These are phyloP conservation scores for Neoascia interrupta DNA, from an alignment of 2,888 invertebrate genomes.

Conservation along the genomic window DNA sequence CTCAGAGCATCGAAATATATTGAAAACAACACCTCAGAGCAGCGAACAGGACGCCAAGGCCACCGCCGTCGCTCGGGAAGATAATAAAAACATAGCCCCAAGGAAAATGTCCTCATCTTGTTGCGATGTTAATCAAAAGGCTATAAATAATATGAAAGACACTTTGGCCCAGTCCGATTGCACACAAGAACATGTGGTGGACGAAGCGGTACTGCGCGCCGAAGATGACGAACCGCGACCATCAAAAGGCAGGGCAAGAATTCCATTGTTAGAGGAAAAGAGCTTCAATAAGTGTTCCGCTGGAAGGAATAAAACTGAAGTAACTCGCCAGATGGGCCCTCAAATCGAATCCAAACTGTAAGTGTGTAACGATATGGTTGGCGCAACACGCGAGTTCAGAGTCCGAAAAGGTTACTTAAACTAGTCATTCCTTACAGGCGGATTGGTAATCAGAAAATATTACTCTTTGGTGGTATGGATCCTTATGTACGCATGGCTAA, in stretches of 20 bases:
- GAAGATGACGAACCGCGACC: not conserved
- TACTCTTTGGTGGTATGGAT: slow-evolving; percentile 86
- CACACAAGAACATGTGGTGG: slow-evolving; percentile 34
- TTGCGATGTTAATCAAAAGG: slow-evolving; percentile 55
- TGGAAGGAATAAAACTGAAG: not conserved
- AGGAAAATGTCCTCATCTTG: slow-evolving; percentile 42
- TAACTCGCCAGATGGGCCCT: slow-evolving; percentile 16
- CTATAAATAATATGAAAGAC: slow-evolving; percentile 58
- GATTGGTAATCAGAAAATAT: slow-evolving; percentile 74
- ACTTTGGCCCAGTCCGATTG: slow-evolving; percentile 49
- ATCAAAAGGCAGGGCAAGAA: not conserved
- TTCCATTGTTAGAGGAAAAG: not conserved
- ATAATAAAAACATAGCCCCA: slow-evolving; percentile 47
- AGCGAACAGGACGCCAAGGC: too few relatives aligned
- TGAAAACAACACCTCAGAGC: too few relatives aligned
- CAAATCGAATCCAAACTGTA: slow-evolving; percentile 36
- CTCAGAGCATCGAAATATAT: slow-evolving; percentile 2
- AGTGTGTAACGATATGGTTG: not conserved
- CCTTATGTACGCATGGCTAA: slow-evolving; percentile 80
- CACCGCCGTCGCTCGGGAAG: too few relatives aligned
- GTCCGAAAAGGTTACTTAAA: not conserved
- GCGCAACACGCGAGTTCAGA: not conserved
- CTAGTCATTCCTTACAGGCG: slow-evolving; percentile 1
- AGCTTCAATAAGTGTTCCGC: slow-evolving; percentile 9
- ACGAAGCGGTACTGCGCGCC: not conserved